These are phyloP conservation scores for Trachymyrmex cornetzi DNA, from an alignment of 1,140 invertebrate species.

Conservation along the genomic window DNA sequence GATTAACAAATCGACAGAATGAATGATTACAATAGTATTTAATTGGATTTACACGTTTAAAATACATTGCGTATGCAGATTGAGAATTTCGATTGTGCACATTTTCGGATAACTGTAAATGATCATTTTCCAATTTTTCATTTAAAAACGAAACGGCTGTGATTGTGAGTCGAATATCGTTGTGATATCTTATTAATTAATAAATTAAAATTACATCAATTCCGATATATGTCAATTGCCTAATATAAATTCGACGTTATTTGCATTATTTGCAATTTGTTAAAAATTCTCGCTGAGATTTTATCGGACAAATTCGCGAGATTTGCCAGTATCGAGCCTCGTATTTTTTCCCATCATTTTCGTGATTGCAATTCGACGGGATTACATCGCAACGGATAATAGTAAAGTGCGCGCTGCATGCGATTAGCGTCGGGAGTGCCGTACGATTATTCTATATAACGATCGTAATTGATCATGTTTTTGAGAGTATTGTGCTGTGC, in stretches of 20 bases:
- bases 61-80: background rate
- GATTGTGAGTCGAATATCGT: background rate
- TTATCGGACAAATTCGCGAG: background rate
- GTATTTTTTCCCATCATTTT: background rate
- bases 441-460: background rate
- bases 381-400: background rate
- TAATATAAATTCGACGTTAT: background rate
- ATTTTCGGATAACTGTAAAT: background rate
- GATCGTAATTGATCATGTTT: slow-evolving; percentile 1
- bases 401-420: background rate
- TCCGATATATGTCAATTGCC: background rate
- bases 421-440: background rate
- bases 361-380: background rate
- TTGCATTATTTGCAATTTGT: background rate
- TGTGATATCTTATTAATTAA: background rate
- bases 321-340: background rate
- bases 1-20: background rate
- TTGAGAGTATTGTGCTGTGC: background rate
- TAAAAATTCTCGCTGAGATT: background rate
- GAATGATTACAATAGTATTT: background rate
- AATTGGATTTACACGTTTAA: background rate
- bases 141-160: background rate
- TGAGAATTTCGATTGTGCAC: background rate
- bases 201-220: background rate
- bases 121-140: background rate